A percentile compares a stretch with the other conserved stretches of the same genome.
These are phyloP conservation scores for Leucopsar rothschildi DNA, from an alignment of 2,113 vertebrate species.

Conservation along the genomic window DNA sequence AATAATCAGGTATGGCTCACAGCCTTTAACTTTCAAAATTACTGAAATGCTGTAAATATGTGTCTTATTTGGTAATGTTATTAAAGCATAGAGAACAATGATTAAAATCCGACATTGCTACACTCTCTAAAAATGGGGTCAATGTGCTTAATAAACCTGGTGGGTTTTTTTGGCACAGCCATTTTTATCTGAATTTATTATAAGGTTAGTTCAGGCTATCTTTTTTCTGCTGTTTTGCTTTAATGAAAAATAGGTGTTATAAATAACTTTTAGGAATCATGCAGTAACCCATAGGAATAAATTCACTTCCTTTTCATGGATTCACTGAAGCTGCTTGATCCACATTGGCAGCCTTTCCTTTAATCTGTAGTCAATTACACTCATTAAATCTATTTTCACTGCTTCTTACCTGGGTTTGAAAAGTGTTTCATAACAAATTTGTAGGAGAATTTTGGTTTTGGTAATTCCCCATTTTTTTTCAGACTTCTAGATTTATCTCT, in stretches of 20 bases:
- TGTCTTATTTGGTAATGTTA: not conserved
- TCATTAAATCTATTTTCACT: not conserved
- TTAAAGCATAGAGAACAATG: not conserved
- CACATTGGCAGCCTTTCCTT: not conserved
- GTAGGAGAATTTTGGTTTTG: not conserved
- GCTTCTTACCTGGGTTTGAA: not conserved
- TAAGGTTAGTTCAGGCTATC: not conserved
- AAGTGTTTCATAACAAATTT: not conserved
- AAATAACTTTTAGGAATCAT: not conserved
- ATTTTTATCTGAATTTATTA: not conserved
- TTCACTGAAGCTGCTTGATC: not conserved
- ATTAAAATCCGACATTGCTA: not conserved
- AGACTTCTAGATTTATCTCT: not conserved
- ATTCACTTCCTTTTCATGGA: not conserved
- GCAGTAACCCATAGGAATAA: not conserved
- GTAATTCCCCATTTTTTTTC: not conserved
- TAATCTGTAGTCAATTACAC: conserved; percentile 3
- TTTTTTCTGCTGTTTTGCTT: not conserved
- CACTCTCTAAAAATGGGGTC: not conserved
- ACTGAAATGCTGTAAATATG: not conserved
- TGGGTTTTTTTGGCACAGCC: not conserved
- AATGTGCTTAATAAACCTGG: not conserved
- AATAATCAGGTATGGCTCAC: not conserved
- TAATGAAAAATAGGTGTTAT: not conserved
- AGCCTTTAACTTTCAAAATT: not conserved